Conservation (phyloP, 1,140 invertebrate species). For the Trigoniulus corallinus region DNA sequence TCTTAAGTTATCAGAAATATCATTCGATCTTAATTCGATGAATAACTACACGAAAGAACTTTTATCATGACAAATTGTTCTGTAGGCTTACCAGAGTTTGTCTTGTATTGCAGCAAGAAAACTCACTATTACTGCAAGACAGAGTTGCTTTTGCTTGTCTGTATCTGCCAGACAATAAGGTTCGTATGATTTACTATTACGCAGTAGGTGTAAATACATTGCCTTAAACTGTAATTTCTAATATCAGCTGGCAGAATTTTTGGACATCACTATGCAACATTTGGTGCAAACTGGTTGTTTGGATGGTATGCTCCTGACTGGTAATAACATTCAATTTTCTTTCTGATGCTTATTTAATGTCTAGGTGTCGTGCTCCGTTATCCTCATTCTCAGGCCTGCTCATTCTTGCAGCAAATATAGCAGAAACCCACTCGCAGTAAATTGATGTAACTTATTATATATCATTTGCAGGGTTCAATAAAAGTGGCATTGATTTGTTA, state of each 20-base stretch:
- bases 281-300: slow-evolving; percentile 62
- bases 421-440: too few species aligned
- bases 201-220: not conserved
- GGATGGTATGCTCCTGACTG: slow-evolving; percentile 69
- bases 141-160: slow-evolving; percentile 84
- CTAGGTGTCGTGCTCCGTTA: too few species aligned
- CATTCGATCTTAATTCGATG: too few species aligned
- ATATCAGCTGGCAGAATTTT: slow-evolving; percentile 47
- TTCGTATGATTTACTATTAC: slow-evolving; percentile 16
- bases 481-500: slow-evolving; percentile 58
- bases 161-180: slow-evolving; percentile 61
- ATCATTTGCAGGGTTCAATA: slow-evolving; percentile 36
- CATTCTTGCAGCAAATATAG: too few species aligned
- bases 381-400: too few species aligned
- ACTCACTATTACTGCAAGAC: slow-evolving; percentile 65
- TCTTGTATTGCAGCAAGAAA: slow-evolving; percentile 54
- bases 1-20: too few species aligned
- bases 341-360: too few species aligned
- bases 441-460: slow-evolving; percentile 2
- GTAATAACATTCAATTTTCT: too few species aligned
- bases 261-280: slow-evolving; percentile 47
- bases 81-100: too few species aligned
- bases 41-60: not conserved
- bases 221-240: slow-evolving; percentile 1
- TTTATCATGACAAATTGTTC: not conserved